Evolutionary conservation across 2,888 invertebrate genomes (phyloP), one percentile per base, ranked within the genome.

Genomic region (Gymnosoma rotundatum): DNA sequence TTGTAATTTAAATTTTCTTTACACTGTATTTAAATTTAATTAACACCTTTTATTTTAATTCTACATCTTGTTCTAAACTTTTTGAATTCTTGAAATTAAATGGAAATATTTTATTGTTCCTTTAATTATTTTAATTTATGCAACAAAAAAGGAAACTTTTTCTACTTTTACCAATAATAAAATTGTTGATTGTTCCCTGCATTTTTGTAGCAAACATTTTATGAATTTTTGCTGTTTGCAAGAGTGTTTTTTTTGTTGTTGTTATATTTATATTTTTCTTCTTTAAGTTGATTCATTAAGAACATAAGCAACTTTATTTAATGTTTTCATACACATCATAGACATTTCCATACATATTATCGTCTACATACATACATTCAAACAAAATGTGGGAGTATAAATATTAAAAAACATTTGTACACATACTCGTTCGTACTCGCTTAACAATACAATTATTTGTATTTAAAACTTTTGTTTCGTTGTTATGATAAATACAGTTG

Each of bases 381-480:
- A n/a, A 72, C 36, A 45, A 16, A 10, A 32, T 12, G 56, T 20
- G 1, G 6, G 18, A 60, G 38, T 6, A 6, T 8, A 56, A 12
- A 7, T 9, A 32, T 2, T n/a, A 1, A 48, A 25, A 58, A 25
- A 25, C 9, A 16, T n/a, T 36, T 20, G 16, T 14, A 50, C 32
- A 45, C 45, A 42, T 42, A 42, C 42, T 25, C 7, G 0, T 8
- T 25, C 7, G 0, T 8, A 36, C 8, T 16, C 3, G 25, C 20
- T 2, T 6, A 36, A 58, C 48, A 69, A 52, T 9, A 69, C 21
- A 45, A 70, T 76, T 75, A 82, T 82, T 76, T 82, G 70, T 42
- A 76, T 82, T 82, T 70, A 56, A 82, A 32, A 80, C 76, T 38
- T 66, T 73, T 79, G 76, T 81, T 76, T 81, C 70, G 66, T 52